Conservation (phyloP, 2,888 invertebrate species). For the Yponomeuta plumbellus region DNA sequence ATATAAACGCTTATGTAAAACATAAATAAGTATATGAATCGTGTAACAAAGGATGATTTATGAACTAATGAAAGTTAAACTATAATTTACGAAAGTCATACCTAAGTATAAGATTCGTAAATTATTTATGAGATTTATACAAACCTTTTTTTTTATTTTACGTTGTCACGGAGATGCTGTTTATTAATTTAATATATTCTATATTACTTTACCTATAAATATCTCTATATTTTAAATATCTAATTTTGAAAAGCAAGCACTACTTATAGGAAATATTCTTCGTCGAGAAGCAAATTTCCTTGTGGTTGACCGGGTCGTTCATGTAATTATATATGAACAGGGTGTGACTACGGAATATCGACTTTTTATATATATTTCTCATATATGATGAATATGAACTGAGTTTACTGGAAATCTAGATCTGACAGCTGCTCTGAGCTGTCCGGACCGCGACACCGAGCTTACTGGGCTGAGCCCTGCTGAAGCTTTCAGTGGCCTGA, state of each 20-base stretch:
- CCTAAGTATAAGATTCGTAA: slow-evolving; percentile 16
- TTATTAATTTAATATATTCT: slow-evolving; percentile 21
- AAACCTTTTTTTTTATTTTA: slow-evolving; percentile 29
- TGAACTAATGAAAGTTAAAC: too few relatives aligned
- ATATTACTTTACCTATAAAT: slow-evolving; percentile 16
- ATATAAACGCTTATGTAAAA: slow-evolving; percentile 17
- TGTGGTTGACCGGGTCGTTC: slow-evolving; percentile 51
- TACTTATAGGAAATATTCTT: slow-evolving; percentile 71
- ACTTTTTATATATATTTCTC: slow-evolving; percentile 57
- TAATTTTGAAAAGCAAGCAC: slow-evolving; percentile 32
- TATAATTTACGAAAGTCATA: too few relatives aligned
- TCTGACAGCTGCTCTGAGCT: slow-evolving; percentile 16
- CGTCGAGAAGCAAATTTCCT: slow-evolving; percentile 63
- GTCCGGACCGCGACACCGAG: neutral
- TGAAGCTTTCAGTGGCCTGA: neutral
- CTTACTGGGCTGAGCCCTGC: neutral
- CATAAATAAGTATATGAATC: slow-evolving; percentile 15
- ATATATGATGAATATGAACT: slow-evolving; percentile 42
- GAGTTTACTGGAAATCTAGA: slow-evolving; percentile 21
- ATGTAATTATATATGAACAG: slow-evolving; percentile 40
- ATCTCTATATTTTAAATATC: slow-evolving; percentile 19
- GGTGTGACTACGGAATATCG: slow-evolving; percentile 36
- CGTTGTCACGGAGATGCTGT: slow-evolving; percentile 17
- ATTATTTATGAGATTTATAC: slow-evolving; percentile 27
- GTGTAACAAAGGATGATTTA: neutral